phyloP scores from a whole-genome alignment of 2,797 vertebrate species.

The Austrolebias charrua region DNA sequence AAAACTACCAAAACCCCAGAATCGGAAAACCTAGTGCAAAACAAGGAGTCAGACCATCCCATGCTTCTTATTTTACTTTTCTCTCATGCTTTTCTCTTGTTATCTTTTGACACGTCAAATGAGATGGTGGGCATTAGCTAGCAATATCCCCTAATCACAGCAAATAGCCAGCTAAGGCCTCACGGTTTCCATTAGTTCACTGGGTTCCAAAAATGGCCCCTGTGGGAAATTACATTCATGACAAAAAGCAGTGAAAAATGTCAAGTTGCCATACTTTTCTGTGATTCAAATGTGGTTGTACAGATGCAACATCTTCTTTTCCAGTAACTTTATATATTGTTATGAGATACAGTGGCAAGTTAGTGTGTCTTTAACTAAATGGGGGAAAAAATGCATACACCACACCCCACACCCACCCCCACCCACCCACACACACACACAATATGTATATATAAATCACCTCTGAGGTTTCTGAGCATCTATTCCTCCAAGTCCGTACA shows the following conservation, averaged over 20 bases:
- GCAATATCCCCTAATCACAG: slow-evolving; percentile 24
- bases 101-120: slow-evolving; percentile 20
- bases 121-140: slow-evolving; percentile 31
- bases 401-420: too few species aligned
- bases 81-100: slow-evolving; percentile 1
- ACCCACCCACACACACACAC: too few species aligned
- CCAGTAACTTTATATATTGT: background rate
- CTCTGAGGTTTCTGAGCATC: background rate
- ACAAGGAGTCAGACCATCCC: background rate
- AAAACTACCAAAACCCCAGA: too few species aligned
- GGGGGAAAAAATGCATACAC: background rate
- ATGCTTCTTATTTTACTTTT: background rate
- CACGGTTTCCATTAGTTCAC: slow-evolving; percentile 24
- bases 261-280: slow-evolving; percentile 2
- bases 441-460: background rate
- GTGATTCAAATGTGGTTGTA: background rate
- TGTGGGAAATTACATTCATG: slow-evolving; percentile 19
- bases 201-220: slow-evolving; percentile 1
- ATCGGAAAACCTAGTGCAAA: background rate
- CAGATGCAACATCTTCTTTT: background rate
- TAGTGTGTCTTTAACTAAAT: background rate
- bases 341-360: background rate
- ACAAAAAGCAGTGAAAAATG: slow-evolving; percentile 11
- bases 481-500: too few species aligned
- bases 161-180: slow-evolving; percentile 10